Evolutionary conservation across 92 coral and sea anemone species (phyloP), one percentile per base, ranked within the genome.

Genomic region (Virgularia gustaviana): DNA sequence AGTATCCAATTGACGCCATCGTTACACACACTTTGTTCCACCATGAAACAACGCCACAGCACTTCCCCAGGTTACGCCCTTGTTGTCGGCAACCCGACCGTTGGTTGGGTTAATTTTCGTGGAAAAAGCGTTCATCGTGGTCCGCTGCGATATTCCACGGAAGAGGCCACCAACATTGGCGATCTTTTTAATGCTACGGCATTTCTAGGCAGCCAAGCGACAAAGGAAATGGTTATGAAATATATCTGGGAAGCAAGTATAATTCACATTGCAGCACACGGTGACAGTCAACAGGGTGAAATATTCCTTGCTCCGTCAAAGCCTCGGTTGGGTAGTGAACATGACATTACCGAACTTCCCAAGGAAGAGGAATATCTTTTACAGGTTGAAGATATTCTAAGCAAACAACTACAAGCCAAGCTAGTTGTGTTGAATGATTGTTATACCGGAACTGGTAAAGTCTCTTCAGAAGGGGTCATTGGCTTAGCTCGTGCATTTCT

Each of bases 241-340:
- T 62, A 51, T 28, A 49, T 79, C 52, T 28, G 37, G 29, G 59
- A 44, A 37, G 83, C 83, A 0, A 56, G 66, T 62, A 36, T 80
- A n/a, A n/a, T n/a, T n/a, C n/a, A n/a, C n/a, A n/a, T 75, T 22
- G 87, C 87, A 28, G 87, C 87, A 5, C 87, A 78, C 45, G 83
- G 83, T 10, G 83, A 78, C 49, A 19, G 49, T 42, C 34, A 67
- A 2, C 63, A 80, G 24, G 87, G 83, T 31, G 87, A 83, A 71
- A 78, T 78, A 71, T 59, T 75, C 27, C 83, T 83, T 11, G 56
- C 83, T 18, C 83, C 87, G 0, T n/a, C n/a, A n/a, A n/a, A n/a
- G n/a, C 45, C 79, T 31, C 11, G 63, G 8, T n/a, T 58, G 18
- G 9, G 11, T 19, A 6, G 41, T 7, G 47, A 43, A 22, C 79